These are phyloP conservation scores for Aythya baeri DNA, from an alignment of 2,113 vertebrate species.

Conservation along the genomic window DNA sequence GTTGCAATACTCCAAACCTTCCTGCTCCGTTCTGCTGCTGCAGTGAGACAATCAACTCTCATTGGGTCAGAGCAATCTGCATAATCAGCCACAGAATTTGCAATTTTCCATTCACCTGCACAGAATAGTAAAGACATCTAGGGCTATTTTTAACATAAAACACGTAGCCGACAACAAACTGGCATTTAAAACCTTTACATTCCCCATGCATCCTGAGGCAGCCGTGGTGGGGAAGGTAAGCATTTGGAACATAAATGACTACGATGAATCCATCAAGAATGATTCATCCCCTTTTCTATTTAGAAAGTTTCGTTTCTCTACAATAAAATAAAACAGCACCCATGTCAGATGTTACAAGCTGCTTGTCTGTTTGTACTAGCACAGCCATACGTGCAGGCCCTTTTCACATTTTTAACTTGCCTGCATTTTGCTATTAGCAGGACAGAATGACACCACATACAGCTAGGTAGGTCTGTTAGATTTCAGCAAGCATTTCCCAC, in stretches of 20 bases:
- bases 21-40: not conserved
- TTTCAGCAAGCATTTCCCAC: not conserved
- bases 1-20: fast-evolving
- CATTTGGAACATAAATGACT: conserved; percentile 10
- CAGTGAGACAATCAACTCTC: not conserved
- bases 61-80: not conserved
- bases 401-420: fast-evolving
- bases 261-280: conserved; percentile 47
- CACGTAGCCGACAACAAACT: not conserved
- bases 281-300: conserved; percentile 39
- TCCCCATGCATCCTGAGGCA: not conserved
- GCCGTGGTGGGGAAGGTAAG: not conserved
- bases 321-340: not conserved
- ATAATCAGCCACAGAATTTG: not conserved
- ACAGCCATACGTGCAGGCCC: fast-evolving
- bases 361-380: not conserved
- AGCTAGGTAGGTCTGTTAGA: not conserved
- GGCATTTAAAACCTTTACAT: not conserved
- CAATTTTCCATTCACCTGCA: not conserved
- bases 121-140: not conserved
- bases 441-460: fast-evolving
- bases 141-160: not conserved
- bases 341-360: not conserved
- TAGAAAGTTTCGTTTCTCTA: not conserved
- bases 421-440: not conserved